Base-by-base conservation (phyloP, 2,797 vertebrate species). In the Acanthurus tractus region DNA sequence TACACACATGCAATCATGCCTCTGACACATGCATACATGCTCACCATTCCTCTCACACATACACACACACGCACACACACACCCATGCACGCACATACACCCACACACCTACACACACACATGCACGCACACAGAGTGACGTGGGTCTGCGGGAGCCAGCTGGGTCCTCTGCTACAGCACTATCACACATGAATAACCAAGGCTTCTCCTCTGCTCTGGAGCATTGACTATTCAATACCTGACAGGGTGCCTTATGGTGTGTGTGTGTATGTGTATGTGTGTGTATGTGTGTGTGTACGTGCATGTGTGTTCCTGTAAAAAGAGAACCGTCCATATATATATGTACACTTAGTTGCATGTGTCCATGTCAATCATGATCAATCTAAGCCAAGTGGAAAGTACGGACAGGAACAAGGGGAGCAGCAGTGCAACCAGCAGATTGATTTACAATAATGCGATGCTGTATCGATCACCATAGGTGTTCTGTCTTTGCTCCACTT, bases 121-220 rank as follows among this genome's bases (percentile, higher is more conserved):
- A 46, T 57, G 71, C 63, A 72, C 42, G 38, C 65, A 49, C 58
- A 53, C 69, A 77, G 23, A 53, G 59, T 57, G 57, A 58, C 18
- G 9, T 55, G 73, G 78, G 70, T 82, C 79, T 65, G 78, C 82
- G 66, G 65, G 74, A 88, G 82, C 75, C 88, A 93, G 84, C 89
- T 87, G 88, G 85, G 80, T 84, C 86, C 58, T 83, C 78, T 88
- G 89, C 84, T 86, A 86, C 86, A 85, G 58, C 75, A 55, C 78
- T 64, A 86, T 83, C 85, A 91, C 84, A 89, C 89, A 92, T 90
- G 86, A 92, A 92, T 89, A 92, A 90, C 84, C 86, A 86, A 73
- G 82, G 54, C 61, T 86, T 83, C 84, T 81, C 14, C 74, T 77
- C 81, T 76, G 45, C 83, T 89, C 85, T 84, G 81, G 74, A 78